Base-by-base conservation (phyloP, 2,113 vertebrate genomes). In the Nothocercus nigrocapillus region DNA sequence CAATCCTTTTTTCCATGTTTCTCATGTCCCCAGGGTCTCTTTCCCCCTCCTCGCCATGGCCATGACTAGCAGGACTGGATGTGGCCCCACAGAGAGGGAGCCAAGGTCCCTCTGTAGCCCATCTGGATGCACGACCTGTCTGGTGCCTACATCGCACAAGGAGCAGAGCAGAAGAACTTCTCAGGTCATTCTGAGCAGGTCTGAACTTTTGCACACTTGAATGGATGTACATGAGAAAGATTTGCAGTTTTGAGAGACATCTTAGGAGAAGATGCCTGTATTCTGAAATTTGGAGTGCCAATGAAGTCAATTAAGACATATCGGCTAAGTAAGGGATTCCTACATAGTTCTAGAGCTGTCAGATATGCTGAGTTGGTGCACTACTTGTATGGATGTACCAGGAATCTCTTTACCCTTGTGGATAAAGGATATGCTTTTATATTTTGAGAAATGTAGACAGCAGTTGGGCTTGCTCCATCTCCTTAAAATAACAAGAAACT, bases 81-180 rank as follows among this genome's bases (percentile, higher is more conserved):
- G 21, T 13, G 15, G 13, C 38, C 21, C 11, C 2, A 1, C 22
- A 0, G 1, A 56, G 36, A 51, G 20, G 61, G 18, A 56, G 21
- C 15, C 27, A 20, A 82, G 19, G 13, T 74, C 8, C 27, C 27
- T 73, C 28, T 13, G n/a, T 36, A 63, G 36, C 58, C 42, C 28
- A 22, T 34, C 40, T 40, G 32, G 4, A 22, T 58, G 16, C 1
- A 0, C 27, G 47, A 30, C 2, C 1, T 49, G 21, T 27, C 54
- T 56, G 61, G 19, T 32, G 36, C 34, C 34, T 51, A 40, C 34
- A 51, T 30, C 27, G 24, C 27, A 13, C 34, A 69, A 47, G 11
- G 27, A 38, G 13, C 40, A 68, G 38, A 83, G 53, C 32, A 34
- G 32, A 34, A 78, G 10, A 27, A 51, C 67, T 17, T 63, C 49